Evolutionary conservation across 2,113 vertebrate species (phyloP).

Genomic region (Bagarius yarrelli): DNA sequence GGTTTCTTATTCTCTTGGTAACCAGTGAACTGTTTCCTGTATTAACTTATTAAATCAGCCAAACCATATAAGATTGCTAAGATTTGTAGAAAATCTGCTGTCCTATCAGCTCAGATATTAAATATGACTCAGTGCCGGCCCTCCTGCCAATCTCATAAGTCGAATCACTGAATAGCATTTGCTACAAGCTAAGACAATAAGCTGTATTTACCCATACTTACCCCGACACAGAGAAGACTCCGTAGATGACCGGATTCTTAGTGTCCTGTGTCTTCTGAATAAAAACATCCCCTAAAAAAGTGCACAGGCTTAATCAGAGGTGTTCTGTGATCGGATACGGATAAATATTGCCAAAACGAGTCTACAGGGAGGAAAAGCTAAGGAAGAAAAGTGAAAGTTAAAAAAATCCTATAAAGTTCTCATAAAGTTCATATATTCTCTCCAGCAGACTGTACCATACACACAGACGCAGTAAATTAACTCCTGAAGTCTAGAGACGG

Average conservation of each 20-base stretch:
- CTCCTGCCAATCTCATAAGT: slow-evolving; percentile 37
- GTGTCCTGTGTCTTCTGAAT: slow-evolving; percentile 96
- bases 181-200: not conserved
- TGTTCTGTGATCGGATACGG: not conserved
- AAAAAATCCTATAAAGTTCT: not conserved
- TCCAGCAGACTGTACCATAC: not conserved
- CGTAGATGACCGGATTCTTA: slow-evolving; percentile 96
- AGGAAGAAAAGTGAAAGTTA: slow-evolving; percentile 10
- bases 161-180: slow-evolving; percentile 11
- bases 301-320: slow-evolving; percentile 31
- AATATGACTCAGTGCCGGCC: slow-evolving; percentile 30
- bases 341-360: not conserved
- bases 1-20: slow-evolving; percentile 31
- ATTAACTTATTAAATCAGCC: slow-evolving; percentile 27
- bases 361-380: slow-evolving; percentile 18
- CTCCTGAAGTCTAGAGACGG: slow-evolving; percentile 26
- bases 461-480: slow-evolving; percentile 23
- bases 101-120: slow-evolving; percentile 25
- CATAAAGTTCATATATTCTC: slow-evolving; percentile 6
- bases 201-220: slow-evolving; percentile 63
- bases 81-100: slow-evolving; percentile 34
- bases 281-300: slow-evolving; percentile 88
- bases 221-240: slow-evolving; percentile 94
- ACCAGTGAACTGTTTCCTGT: slow-evolving; percentile 22
- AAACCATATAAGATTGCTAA: slow-evolving; percentile 34